A percentile compares a stretch with the other conserved stretches of the same genome.
Evolutionary conservation across 2,797 vertebrate species (phyloP).

Genomic region (Siniperca obscura): DNA sequence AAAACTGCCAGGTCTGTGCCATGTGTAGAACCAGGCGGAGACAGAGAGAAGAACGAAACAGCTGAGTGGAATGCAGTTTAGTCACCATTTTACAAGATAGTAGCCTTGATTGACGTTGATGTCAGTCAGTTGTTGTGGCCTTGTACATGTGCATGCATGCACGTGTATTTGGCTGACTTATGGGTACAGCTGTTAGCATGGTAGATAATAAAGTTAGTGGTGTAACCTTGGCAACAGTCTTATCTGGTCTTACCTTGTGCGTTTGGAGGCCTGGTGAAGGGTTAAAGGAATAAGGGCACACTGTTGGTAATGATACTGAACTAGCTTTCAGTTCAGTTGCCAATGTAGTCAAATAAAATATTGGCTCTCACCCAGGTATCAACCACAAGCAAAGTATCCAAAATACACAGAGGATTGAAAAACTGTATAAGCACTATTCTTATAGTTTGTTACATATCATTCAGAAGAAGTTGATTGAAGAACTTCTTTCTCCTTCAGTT

Average conservation of each 20-base stretch:
- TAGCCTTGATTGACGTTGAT: constrained; percentile 36
- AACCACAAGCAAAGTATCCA: constrained; percentile 8
- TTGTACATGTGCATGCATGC: constrained; percentile 24
- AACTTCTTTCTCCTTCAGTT: neutral
- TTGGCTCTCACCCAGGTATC: neutral
- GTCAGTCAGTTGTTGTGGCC: constrained; percentile 22
- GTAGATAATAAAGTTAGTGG: constrained; percentile 54
- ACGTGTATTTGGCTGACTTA: constrained; percentile 44
- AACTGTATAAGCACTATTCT: neutral
- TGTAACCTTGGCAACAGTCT: constrained; percentile 47
- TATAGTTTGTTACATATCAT: neutral
- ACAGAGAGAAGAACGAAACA: neutral
- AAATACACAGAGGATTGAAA: constrained; percentile 3
- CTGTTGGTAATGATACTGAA: constrained; percentile 4
- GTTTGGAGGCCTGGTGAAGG: constrained; percentile 17
- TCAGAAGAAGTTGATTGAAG: neutral
- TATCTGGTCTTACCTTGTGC: constrained; percentile 54
- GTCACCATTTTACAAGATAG: constrained; percentile 35
- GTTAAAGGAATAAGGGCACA: constrained; percentile 8
- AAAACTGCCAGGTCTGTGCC: constrained; percentile 3
- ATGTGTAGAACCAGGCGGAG: constrained; percentile 7
- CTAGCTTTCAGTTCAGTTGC: constrained; percentile 1
- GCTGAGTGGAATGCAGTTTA: constrained; percentile 54
- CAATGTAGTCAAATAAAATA: neutral
- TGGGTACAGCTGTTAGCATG: constrained; percentile 16